Evolutionary conservation across 2,888 invertebrate species (phyloP).

Genomic region (Lasioglossum vierecki): DNA sequence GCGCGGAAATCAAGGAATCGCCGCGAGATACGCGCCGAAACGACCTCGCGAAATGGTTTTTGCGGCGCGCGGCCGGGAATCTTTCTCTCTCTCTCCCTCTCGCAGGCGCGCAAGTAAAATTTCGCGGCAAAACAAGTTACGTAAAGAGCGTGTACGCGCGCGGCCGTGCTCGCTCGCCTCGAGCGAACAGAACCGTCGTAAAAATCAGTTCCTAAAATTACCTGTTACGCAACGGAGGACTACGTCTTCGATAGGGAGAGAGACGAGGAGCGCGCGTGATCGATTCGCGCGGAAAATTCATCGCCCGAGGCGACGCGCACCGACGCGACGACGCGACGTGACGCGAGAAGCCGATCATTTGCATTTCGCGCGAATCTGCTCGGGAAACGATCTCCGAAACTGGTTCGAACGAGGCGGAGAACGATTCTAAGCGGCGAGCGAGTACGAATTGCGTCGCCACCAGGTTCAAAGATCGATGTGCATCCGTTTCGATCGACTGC

Average conservation of each 20-base stretch:
- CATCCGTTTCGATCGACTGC: slow-evolving; percentile 49
- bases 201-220: slow-evolving; percentile 56
- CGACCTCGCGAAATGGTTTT: slow-evolving; percentile 18
- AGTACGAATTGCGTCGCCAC: slow-evolving; percentile 4
- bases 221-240: slow-evolving; percentile 46
- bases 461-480: slow-evolving; percentile 48
- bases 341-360: slow-evolving; percentile 19
- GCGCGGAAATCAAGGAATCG: neutral
- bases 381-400: neutral
- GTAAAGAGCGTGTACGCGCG: slow-evolving; percentile 26
- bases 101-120: slow-evolving; percentile 37
- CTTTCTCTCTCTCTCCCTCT: neutral
- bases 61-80: neutral
- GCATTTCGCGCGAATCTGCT: slow-evolving; percentile 5
- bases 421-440: neutral
- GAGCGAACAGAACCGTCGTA: slow-evolving; percentile 32
- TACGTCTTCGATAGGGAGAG: slow-evolving; percentile 29
- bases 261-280: slow-evolving; percentile 9
- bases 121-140: slow-evolving; percentile 57
- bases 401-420: neutral
- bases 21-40: neutral
- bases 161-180: slow-evolving; percentile 12
- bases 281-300: slow-evolving; percentile 28
- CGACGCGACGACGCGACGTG: neutral
- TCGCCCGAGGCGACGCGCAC: slow-evolving; percentile 4